These are phyloP conservation scores for Scarus forsteni DNA, from an alignment of 2,797 vertebrate species.

Conservation along the genomic window DNA sequence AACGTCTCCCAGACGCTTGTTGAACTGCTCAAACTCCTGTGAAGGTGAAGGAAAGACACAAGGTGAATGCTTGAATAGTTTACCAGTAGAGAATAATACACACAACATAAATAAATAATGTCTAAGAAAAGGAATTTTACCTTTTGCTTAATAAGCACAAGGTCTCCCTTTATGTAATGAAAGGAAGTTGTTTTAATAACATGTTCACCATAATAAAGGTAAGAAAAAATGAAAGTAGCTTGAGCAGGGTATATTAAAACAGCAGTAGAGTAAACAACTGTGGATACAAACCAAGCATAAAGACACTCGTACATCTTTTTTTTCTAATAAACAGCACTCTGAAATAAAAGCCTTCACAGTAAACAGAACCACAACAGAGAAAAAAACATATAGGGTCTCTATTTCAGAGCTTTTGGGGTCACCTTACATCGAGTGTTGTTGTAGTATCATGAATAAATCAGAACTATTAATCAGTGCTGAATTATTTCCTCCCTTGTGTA, in stretches of 20 bases:
- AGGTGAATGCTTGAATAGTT: not conserved
- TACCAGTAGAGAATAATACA: not conserved
- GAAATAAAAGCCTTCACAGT: conserved; percentile 8
- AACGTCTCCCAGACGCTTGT: conserved; percentile 90
- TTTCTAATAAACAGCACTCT: not conserved
- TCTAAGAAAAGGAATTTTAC: not conserved
- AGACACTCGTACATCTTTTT: not conserved
- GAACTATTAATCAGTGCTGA: conserved; percentile 5
- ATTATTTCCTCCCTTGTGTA: not conserved
- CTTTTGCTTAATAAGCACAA: not conserved
- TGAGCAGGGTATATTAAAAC: not conserved
- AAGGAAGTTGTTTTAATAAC: not conserved
- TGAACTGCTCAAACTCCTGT: conserved; percentile 98
- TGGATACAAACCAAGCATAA: not conserved
- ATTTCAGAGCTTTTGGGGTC: too few relatives aligned
- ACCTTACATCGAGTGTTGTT: not conserved
- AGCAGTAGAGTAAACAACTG: not conserved
- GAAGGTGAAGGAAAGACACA: conserved; percentile 29
- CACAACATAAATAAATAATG: not conserved
- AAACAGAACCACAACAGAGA: not conserved
- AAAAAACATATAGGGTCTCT: too few relatives aligned
- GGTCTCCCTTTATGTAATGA: not conserved
- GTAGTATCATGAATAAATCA: conserved; percentile 1
- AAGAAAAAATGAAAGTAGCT: not conserved
- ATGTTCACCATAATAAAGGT: not conserved